Evolutionary conservation across 2,888 invertebrate genomes (phyloP), one percentile per base, ranked within the genome.

Genomic region (Apamea crenata): DNA sequence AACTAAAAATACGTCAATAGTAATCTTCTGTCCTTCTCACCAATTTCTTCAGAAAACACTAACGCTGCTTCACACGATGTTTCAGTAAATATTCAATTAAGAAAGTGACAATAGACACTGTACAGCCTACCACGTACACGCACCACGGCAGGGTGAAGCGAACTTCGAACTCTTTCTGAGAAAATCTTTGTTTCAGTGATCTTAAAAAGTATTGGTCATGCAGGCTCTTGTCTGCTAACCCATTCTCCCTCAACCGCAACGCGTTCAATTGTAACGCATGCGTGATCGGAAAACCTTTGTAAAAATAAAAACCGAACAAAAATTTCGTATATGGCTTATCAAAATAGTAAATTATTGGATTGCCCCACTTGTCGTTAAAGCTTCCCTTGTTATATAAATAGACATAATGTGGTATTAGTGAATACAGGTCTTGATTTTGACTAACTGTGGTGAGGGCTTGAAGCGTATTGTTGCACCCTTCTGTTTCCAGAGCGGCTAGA

Each of bases 251-350:
- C 50, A 88, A 25, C 12, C 79, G 77, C 29, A 89, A 75, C 10
- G 78, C 67, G 59, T 83, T 86, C 16, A 67, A 4, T 32, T 32
- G 71, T 14, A 87, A 47, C 14, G 75, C 36, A 3, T 0, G 18
- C 0, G 89, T 77, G 44, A 87, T 80, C 0, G 88, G 89, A 67
- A 72, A 89, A 5, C 87, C 89, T 80, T 89, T 88, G 61, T 88
- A 88, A 68, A 88, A 89, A 50, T 70, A 82, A 50, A 68, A 77
- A 29, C 66, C 63, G 3, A 79, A 81, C 44, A 77, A 81, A 74
- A 71, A 76, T 66, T 74, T 82, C 29, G 8, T 68, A 63, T 61
- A 79, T 18, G 71, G 82, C 32, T 90, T 84, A 0, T 84, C 72
- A 69, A 89, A 86, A 61, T 50, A 75, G 40, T 84, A 75, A 66